phyloP scores from a whole-genome alignment of 2,888 invertebrate genomes.

The Heliconius hortense region DNA sequence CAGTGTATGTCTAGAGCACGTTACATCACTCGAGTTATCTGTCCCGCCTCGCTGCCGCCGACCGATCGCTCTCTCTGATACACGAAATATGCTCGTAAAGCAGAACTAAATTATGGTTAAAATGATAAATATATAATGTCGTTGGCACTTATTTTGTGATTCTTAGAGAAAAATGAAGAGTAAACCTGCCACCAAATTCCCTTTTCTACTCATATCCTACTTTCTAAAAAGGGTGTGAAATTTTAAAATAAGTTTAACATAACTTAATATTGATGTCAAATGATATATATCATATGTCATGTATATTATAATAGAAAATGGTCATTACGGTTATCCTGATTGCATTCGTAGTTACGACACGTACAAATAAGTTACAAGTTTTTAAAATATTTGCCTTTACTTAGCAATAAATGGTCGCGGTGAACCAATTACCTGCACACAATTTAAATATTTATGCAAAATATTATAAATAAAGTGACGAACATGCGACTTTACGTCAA shows the following conservation, averaged over 20 bases:
- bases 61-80: constrained; percentile 25
- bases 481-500: background rate
- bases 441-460: constrained; percentile 17
- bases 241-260: background rate
- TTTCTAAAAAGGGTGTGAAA: background rate
- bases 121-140: background rate
- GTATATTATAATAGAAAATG: background rate
- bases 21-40: constrained; percentile 12
- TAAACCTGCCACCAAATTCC: background rate
- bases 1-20: background rate
- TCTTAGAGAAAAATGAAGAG: background rate
- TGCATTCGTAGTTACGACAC: background rate
- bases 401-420: background rate
- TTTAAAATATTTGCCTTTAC: background rate
- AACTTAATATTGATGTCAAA: background rate
- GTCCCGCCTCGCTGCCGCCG: constrained; percentile 1
- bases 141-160: background rate
- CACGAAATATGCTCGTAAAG: constrained; percentile 13
- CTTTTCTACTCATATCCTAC: background rate
- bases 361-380: background rate
- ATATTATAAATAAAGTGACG: constrained; percentile 1
- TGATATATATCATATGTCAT: too few relatives aligned
- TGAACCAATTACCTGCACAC: background rate
- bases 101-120: background rate
- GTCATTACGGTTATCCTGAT: background rate